Evolutionary conservation across 2,888 invertebrate species (phyloP), one percentile per base, ranked within the genome.

Genomic region (Hemistola chrysoprasaria): DNA sequence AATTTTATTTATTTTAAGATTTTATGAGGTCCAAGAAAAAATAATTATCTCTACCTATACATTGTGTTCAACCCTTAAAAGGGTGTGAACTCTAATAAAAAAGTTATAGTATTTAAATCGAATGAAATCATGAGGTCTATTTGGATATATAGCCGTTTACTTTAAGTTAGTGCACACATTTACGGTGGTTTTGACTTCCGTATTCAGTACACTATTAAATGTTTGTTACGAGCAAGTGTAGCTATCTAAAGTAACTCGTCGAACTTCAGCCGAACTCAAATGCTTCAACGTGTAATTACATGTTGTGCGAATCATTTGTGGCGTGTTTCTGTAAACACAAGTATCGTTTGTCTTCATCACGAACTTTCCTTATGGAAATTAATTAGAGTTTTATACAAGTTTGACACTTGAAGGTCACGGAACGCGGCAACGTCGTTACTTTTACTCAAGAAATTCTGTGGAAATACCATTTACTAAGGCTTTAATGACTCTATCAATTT

Each of bases 331-430:
- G 30, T 20, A 22, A 39, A 29, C 34, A 35, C 16, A 44, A 38
- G 32, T 37, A 44, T 38, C 43, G 33, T 44, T 44, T 39, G 34
- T 44, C 43, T 44, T 44, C 34, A 39, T 44, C 38, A 39, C 22
- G 33, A 44, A 8, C 34, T 44, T 4, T 24, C 33, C 22, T 37
- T 30, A 21, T 30, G 25, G 23, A 39, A 44, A 39, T 44, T 44
- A 44, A 44, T 44, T 35, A 30, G 26, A 26, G 20, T 11, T 27
- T 35, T 44, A 26, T 34, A 25, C 23, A 44, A 44, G 26, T 44
- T 35, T 34, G 38, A 30, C 43, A 30, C 22, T 44, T 44, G 25
- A 44, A 30, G 33, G 38, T 38, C 30, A 34, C 33, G 30, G 10
- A 34, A 34, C 4, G 11, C 11, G 8, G 26, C 22, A 29, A 26